Base-by-base conservation (phyloP, 2,888 invertebrate genomes). In the Capitulum mitella region DNA sequence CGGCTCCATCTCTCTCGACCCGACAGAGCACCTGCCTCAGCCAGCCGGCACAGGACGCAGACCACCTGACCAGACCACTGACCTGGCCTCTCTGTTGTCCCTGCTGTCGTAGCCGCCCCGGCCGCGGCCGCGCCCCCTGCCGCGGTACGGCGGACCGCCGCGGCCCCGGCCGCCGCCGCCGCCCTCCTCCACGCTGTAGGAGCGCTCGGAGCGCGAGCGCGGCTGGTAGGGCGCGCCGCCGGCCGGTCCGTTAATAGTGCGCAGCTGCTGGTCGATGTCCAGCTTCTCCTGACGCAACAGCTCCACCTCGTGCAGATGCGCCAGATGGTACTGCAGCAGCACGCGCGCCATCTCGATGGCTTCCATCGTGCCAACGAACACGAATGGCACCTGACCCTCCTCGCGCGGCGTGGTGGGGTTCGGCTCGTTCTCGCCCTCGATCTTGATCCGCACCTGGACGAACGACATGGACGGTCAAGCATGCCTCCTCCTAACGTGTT, bases 351-450 rank as follows among this genome's bases (percentile, higher is more conserved):
- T 87, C 77, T 82, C 83, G 79, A 87, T 87, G 61, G 93, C 95
- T 88, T 98, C 98, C 82, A 94, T 90, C 79, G 98, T 98, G 85
- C 98, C 98, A 82, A 98, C 97, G 89, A 98, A 98, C 84, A 98
- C 95, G 89, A 98, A 98, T 83, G 98, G 97, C 87, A 98, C 97
- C 87, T 94, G 93, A 84, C 95, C 96, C 89, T 93, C 93, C 88
- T 95, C 95, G 83, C 96, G 91, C 83, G 94, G 95, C 85, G 93
- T 92, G 83, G 92, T 92, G 82, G 94, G 94, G 87, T 93, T 91
- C 83, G 95, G 95, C 88, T 98, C 97, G 87, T 96, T 97, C 89
- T 98, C 97, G 81, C 98, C 98, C 88, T 98, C 98, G 86, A 99
- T 98, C 89, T 98, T 94, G 82, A 95, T 94, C 85, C 93, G 88